Evolutionary conservation across 2,113 vertebrate species (phyloP).

Genomic region (Pogona vitticeps): DNA sequence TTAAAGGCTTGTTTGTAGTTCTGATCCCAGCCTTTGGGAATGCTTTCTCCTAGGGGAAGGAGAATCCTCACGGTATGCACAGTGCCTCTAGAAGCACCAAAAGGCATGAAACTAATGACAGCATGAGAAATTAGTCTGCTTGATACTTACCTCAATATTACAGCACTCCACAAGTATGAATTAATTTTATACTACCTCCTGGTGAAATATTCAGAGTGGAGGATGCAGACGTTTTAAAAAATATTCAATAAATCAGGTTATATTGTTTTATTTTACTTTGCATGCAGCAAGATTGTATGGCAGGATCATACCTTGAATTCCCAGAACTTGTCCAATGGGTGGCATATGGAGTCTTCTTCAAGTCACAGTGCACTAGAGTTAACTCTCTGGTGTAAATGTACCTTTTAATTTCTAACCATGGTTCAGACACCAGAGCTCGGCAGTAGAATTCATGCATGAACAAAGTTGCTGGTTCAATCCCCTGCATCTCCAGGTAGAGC

Average conservation of each 20-base stretch:
- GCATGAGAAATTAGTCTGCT: neutral
- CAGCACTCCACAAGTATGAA: neutral
- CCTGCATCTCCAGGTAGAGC: too few species aligned
- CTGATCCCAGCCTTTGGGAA: fast-evolving
- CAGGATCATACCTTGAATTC: neutral
- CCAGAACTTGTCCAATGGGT: neutral
- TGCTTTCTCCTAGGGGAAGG: fast-evolving
- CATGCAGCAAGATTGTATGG: neutral
- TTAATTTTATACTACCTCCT: too few species aligned
- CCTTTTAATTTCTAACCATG: neutral
- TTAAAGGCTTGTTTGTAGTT: neutral
- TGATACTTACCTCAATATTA: neutral
- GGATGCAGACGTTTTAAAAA: neutral
- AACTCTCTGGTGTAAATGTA: neutral
- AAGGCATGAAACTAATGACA: neutral
- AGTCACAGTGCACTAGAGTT: neutral
- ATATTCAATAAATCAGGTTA: neutral
- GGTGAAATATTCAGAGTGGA: neutral
- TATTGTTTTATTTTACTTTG: neutral
- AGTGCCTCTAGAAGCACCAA: neutral
- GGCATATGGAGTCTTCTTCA: neutral
- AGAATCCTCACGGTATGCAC: neutral
- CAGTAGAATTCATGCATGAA: too few species aligned
- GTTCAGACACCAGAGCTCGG: too few species aligned
- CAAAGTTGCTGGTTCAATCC: too few species aligned